phyloP scores from a whole-genome alignment of 2,113 vertebrate genomes.

The Melanerpes aurifrons region DNA sequence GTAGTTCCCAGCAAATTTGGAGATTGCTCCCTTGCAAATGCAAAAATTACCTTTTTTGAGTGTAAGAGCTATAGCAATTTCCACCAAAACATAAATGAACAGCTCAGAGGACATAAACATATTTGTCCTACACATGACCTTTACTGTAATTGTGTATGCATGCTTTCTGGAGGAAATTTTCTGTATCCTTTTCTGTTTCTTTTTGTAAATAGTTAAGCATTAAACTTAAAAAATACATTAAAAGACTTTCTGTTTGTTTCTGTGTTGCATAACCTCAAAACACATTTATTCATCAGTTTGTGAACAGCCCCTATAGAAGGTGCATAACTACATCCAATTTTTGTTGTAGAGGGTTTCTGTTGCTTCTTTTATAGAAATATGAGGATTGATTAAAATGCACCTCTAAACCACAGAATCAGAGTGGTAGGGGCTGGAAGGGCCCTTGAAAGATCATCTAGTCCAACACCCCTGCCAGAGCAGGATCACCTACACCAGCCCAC shows the following conservation, averaged over 20 bases:
- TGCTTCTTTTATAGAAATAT: neutral
- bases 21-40: neutral
- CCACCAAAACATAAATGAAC: neutral
- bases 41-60: neutral
- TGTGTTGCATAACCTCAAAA: neutral
- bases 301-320: neutral
- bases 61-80: neutral
- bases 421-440: no score
- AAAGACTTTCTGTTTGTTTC: neutral
- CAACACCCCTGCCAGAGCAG: no score
- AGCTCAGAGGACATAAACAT: neutral
- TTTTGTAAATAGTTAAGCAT: neutral
- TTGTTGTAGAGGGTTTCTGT: neutral
- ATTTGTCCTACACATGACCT: neutral
- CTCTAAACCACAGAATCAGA: neutral
- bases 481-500: no score
- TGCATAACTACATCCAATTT: neutral
- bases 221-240: neutral
- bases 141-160: neutral
- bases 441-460: no score
- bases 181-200: neutral
- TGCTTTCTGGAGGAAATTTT: neutral
- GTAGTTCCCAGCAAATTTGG: neutral
- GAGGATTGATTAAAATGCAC: accelerated
- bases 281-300: neutral